phyloP scores from a whole-genome alignment of 2,113 vertebrate genomes.

The Scalopus aquaticus region DNA sequence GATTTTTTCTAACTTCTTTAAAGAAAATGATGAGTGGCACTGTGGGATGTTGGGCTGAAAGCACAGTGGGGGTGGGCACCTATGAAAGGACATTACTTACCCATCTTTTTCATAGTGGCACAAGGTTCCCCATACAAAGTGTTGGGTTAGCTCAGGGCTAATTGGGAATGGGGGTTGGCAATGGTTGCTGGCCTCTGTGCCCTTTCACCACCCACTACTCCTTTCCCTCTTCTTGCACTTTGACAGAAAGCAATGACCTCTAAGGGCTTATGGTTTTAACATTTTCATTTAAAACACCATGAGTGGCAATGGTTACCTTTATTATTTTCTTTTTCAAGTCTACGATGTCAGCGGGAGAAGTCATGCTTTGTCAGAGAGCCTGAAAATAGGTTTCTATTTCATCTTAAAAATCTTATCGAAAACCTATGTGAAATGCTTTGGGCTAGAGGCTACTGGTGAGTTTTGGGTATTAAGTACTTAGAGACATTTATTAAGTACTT shows the following conservation, averaged over 20 bases:
- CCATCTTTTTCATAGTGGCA: not conserved
- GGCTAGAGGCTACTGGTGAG: not conserved
- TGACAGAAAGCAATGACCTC: not conserved
- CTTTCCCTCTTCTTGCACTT: not conserved
- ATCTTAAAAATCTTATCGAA: slow-evolving; percentile 20
- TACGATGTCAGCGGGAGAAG: not conserved
- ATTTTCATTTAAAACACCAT: not conserved
- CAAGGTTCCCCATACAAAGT: not conserved
- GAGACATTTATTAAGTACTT: not conserved
- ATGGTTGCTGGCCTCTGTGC: not conserved
- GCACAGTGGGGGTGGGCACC: not conserved
- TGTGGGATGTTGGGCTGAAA: not conserved
- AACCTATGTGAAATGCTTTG: not conserved
- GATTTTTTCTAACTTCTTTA: not conserved
- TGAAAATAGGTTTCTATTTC: slow-evolving; percentile 18
- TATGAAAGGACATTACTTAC: not conserved
- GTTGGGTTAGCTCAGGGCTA: not conserved
- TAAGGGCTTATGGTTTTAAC: not conserved
- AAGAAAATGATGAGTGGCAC: not conserved
- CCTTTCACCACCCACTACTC: not conserved
- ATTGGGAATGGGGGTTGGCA: not conserved
- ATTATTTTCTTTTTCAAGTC: slow-evolving; percentile 11
- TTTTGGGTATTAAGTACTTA: not conserved
- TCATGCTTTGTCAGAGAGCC: slow-evolving; percentile 21
- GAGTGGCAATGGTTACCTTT: not conserved